These are phyloP conservation scores for Vollenhovia emeryi DNA, from an alignment of 1,140 invertebrate genomes.

Conservation along the genomic window DNA sequence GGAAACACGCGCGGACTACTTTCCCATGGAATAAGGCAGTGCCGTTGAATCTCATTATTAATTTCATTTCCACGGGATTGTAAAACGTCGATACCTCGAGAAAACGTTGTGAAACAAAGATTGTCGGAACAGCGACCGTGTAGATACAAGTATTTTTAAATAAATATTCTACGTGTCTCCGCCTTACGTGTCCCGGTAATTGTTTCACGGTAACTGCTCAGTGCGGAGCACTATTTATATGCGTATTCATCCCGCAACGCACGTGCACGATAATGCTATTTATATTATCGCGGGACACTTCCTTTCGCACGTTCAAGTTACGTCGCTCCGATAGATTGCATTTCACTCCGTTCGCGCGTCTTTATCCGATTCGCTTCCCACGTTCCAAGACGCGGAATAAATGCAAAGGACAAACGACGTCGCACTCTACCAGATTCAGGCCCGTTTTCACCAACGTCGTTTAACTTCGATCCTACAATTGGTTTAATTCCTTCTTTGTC, in stretches of 20 bases:
- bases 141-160: neutral
- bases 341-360: neutral
- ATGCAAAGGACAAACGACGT: neutral
- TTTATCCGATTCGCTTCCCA: neutral
- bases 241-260: neutral
- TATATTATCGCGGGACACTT: neutral
- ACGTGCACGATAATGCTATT: neutral
- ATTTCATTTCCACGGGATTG: neutral
- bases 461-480: no score
- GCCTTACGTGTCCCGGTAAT: neutral
- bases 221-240: neutral
- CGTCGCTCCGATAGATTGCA: neutral
- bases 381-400: neutral
- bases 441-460: no score
- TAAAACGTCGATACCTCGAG: neutral
- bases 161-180: neutral
- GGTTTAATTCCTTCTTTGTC: no score
- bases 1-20: neutral
- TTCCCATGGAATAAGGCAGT: neutral
- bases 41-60: neutral
- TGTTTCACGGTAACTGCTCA: neutral
- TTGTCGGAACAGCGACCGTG: no score
- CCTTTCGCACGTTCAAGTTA: neutral
- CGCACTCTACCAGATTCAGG: no score
- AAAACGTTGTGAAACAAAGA: neutral